Base-by-base conservation (phyloP, 1,140 invertebrate species). In the Trypoxylus dichotomus region DNA sequence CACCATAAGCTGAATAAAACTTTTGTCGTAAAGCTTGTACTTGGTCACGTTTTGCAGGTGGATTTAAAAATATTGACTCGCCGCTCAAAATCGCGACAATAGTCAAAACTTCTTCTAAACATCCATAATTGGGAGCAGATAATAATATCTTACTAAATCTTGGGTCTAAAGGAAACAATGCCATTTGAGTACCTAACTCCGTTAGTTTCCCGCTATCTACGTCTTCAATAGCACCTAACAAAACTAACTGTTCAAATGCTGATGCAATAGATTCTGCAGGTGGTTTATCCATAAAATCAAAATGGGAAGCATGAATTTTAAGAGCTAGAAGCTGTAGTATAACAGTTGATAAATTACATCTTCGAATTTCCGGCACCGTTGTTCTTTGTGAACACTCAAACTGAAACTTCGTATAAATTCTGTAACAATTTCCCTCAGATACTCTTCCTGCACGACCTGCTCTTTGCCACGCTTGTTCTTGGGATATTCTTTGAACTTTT, bases 261-360 rank as follows among this genome's bases (percentile, higher is more conserved):
- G 90, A 90, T 58, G 89, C 86, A 3, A 95, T 86, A 6, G 91
- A 88, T 76, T 95, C 92, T 21, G 88, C 88, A 0, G 93, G 90
- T 0, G 97, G 97, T 84, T 93, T 91, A 84, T 98, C 96, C 83
- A 98, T 93, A 82, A 98, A 97, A 85, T 98, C 95, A 88, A 98
- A 99, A 29, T 90, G 92, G 5, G 89, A 86, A 27, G 95, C 91
- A 85, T 94, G 91, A 32, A 98, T 91, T 15, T 94, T 95, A 78
- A 98, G 89, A 0, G 96, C 94, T 74, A 98, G 87, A 29, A 98
- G 87, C 83, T 98, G 94, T 60, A 98, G 78, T 19, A 77, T 80
- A 15, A 86, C 84, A 3, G 80, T 83, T 77, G 78, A 81, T 43
- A 86, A 79, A 80, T 85, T 86, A 7, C 77, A 87, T 81, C 95